phyloP scores from a whole-genome alignment of 1,140 invertebrate genomes.

The Oreohelix idahoensis region DNA sequence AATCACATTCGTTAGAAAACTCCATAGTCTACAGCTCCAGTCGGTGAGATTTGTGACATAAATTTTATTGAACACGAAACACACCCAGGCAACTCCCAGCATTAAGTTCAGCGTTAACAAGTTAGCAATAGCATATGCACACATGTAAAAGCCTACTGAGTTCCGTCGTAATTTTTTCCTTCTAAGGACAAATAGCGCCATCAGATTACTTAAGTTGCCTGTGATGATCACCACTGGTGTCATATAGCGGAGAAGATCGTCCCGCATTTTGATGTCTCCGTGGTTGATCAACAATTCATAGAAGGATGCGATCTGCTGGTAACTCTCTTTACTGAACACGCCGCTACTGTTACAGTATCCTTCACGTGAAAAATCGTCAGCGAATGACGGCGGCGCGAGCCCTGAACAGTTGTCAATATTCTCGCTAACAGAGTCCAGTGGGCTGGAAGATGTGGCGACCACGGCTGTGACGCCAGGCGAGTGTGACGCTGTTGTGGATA shows the following conservation, averaged over 20 bases:
- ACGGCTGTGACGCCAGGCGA: not conserved
- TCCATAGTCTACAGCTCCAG: slow-evolving; percentile 64
- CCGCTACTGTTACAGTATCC: not conserved
- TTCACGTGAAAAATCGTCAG: not conserved
- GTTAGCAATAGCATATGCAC: slow-evolving; percentile 62
- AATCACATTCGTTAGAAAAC: slow-evolving; percentile 61
- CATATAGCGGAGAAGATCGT: slow-evolving; percentile 51
- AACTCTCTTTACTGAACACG: not conserved
- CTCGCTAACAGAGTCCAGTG: not conserved
- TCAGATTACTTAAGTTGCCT: slow-evolving; percentile 64
- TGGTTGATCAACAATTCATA: slow-evolving; percentile 41
- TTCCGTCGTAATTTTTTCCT: slow-evolving; percentile 57
- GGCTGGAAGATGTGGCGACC: not conserved
- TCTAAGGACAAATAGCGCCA: slow-evolving; percentile 63
- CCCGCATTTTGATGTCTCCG: slow-evolving; percentile 47
- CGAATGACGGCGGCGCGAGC: not conserved
- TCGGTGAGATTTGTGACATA: slow-evolving; percentile 56
- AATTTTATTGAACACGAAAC: slow-evolving; percentile 48
- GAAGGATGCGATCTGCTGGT: not conserved
- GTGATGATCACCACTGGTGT: slow-evolving; percentile 64
- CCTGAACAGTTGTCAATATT: not conserved
- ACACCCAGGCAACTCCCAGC: slow-evolving; percentile 59
- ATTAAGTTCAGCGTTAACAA: slow-evolving; percentile 58
- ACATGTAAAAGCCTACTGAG: slow-evolving; percentile 68
- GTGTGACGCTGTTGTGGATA: not conserved